phyloP scores from a whole-genome alignment of 2,113 vertebrate genomes.

The Sander vitreus region DNA sequence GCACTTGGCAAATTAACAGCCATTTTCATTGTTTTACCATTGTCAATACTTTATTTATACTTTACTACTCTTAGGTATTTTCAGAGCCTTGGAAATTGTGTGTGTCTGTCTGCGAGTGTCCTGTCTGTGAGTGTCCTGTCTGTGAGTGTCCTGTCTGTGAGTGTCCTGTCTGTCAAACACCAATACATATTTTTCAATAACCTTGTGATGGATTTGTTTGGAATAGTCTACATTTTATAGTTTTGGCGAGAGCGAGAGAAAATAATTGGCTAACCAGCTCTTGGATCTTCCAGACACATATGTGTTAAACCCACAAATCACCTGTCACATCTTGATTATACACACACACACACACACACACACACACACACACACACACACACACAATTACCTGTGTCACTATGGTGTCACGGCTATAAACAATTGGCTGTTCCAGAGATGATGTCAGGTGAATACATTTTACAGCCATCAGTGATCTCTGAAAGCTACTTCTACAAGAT shows the following conservation, averaged over 20 bases:
- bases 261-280: neutral
- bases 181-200: neutral
- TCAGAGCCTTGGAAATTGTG: neutral
- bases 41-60: neutral
- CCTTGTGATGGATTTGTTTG: neutral
- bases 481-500: neutral
- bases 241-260: neutral
- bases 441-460: neutral
- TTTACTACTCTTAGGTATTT: neutral
- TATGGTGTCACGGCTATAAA: neutral
- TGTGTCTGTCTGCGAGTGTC: neutral
- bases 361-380: too few species aligned
- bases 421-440: neutral
- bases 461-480: slow-evolving; percentile 3
- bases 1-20: neutral
- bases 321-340: neutral
- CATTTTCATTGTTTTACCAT: neutral
- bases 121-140: too few species aligned
- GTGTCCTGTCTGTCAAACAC: too few species aligned
- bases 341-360: slow-evolving; percentile 1
- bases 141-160: too few species aligned
- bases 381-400: neutral
- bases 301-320: neutral
- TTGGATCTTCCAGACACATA: neutral
- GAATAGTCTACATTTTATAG: neutral